Evolutionary conservation across 2,113 vertebrate genomes (phyloP), one percentile per base, ranked within the genome.

Genomic region (Tretioscincus oriximinensis): DNA sequence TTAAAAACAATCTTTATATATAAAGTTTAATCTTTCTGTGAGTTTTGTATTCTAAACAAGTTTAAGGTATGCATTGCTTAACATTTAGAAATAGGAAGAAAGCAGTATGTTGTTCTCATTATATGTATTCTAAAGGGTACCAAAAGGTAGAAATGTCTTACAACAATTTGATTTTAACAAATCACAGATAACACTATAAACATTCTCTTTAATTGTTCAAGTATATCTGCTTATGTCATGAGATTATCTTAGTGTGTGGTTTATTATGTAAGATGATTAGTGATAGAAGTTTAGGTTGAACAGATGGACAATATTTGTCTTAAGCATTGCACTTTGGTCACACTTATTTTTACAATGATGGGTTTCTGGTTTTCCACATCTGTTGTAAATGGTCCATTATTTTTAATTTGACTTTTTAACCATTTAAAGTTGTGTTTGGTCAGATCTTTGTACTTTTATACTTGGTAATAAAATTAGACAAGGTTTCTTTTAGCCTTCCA

Each of bases 51-150:
- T 2, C 1, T 22, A 21, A 77, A 1, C 71, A 31, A 67, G 18
- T 86, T 90, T 84, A 10, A 64, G 85, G 81, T 73, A 9, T 69
- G 65, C 26, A 2, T 75, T 69, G 54, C 1, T 2, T 83, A 65
- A 67, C 9, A 72, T 14, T 78, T 77, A 64, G 68, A 54, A 77
- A 54, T 77, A 82, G 63, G n/a, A 51, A 54, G 58, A 41, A 61
- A 77, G 63, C 73, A 75, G 41, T 64, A 75, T 75, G 65, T 74
- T 21, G 69, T 79, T 78, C 61, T 3, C 41, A 29, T 16, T 58
- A 63, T 47, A n/a, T 61, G 14, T 16, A 61, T 9, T 45, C 21
- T 80, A 74, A 66, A 75, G 66, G 1, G 49, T 77, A 47, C 26
- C 4, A 51, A 63, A 82, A 21, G 60, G 89, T 86, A 7, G 11